A percentile compares a stretch with the other conserved stretches of the same genome.
Conservation (phyloP, 2,797 vertebrate species). For the Bufotes viridis region DNA sequence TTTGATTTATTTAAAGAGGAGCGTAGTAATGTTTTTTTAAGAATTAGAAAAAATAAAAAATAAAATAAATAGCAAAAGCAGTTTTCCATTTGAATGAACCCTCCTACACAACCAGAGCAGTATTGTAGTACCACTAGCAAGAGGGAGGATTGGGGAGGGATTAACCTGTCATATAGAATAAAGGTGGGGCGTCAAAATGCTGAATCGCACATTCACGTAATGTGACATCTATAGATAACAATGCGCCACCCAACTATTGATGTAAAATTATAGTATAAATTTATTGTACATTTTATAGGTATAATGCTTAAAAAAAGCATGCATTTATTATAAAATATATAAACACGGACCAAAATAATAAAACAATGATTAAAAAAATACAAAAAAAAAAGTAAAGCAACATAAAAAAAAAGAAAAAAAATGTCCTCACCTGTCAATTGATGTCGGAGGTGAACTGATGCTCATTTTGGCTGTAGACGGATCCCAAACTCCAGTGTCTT, state of each 20-base stretch:
- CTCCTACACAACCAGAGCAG: neutral
- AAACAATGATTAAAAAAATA: neutral
- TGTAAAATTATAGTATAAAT: no score
- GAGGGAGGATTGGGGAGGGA: constrained; percentile 1
- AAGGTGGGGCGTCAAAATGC: neutral
- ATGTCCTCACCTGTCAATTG: constrained; percentile 70
- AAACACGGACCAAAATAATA: no score
- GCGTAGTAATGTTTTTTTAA: neutral
- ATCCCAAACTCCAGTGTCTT: constrained; percentile 61
- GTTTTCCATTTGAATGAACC: neutral
- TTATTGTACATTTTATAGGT: no score
- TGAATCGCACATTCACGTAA: neutral
- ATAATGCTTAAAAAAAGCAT: no score
- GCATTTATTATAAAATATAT: no score
- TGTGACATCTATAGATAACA: neutral
- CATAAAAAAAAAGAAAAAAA: no score
- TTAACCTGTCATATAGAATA: constrained; percentile 44
- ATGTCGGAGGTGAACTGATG: constrained; percentile 71
- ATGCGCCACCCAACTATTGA: neutral
- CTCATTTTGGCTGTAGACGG: constrained; percentile 69
- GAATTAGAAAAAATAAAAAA: neutral
- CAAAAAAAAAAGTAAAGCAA: no score
- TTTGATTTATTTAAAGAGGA: neutral
- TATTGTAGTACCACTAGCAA: constrained; percentile 13
- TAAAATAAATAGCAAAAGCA: neutral